Conservation (phyloP, 2,888 invertebrate species). For the Dicyrtoma fusca region DNA sequence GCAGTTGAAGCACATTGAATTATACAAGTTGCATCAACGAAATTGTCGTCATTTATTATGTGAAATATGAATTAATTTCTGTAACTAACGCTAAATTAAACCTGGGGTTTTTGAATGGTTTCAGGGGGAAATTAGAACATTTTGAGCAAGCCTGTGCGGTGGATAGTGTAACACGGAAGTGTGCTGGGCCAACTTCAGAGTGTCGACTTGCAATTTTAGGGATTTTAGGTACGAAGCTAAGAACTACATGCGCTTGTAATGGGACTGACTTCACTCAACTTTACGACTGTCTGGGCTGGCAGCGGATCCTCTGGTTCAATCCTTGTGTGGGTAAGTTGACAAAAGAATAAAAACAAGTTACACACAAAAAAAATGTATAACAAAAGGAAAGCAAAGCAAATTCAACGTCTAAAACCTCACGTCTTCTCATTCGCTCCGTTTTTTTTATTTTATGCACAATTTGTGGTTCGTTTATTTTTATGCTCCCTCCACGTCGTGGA, state of each 20-base stretch:
- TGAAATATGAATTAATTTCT: too few relatives aligned
- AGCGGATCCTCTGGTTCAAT: conserved; percentile 85
- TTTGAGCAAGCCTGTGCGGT: conserved; percentile 91
- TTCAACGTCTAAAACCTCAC: too few relatives aligned
- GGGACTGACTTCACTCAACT: conserved; percentile 82
- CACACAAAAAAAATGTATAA: not conserved
- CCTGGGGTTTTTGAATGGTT: not conserved
- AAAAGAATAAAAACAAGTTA: not conserved
- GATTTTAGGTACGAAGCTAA: conserved; percentile 84
- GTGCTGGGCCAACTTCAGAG: conserved; percentile 81
- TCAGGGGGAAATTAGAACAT: conserved; percentile 77
- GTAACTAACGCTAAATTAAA: too few relatives aligned
- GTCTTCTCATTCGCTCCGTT: too few relatives aligned
- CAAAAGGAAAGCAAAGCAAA: not conserved
- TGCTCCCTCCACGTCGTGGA: not conserved
- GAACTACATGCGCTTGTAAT: conserved; percentile 85
- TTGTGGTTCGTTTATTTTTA: too few relatives aligned
- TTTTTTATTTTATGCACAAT: too few relatives aligned
- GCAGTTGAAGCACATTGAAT: too few relatives aligned
- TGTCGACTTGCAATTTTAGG: conserved; percentile 84
- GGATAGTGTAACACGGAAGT: conserved; percentile 85
- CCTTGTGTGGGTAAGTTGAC: conserved; percentile 82
- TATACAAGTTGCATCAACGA: too few relatives aligned
- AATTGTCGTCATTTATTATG: too few relatives aligned
- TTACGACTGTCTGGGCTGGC: conserved; percentile 89